Conservation (phyloP, 2,113 vertebrate genomes). For the Callorhinus ursinus region DNA sequence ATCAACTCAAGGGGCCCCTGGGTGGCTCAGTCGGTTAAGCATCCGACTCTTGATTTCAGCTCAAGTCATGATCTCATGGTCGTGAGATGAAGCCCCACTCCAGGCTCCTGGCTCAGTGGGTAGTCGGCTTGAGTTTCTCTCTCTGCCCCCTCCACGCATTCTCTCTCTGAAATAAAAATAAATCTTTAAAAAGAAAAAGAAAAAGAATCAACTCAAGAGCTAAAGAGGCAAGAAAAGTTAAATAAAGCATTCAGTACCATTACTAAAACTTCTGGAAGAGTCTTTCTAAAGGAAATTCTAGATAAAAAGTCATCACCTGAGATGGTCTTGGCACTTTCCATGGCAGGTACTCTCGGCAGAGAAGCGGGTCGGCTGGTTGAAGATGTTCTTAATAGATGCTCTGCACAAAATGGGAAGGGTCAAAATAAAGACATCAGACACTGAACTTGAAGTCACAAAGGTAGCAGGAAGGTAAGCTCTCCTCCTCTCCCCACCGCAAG, state of each 20-base stretch:
- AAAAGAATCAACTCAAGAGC: not conserved
- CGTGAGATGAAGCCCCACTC: not conserved
- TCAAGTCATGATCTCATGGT: not conserved
- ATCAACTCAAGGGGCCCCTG: not conserved
- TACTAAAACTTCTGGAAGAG: not conserved
- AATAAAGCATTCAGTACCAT: not conserved
- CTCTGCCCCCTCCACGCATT: not conserved
- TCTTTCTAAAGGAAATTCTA: not conserved
- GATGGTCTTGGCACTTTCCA: conserved; percentile 93
- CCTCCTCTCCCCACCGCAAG: not conserved
- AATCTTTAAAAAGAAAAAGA: not conserved
- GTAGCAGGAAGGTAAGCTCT: not conserved
- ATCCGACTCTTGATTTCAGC: not conserved
- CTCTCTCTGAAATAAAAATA: not conserved
- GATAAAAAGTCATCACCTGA: conserved; percentile 87
- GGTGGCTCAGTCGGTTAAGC: not conserved
- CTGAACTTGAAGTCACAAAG: not conserved
- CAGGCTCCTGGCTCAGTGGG: not conserved
- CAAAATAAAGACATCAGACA: not conserved
- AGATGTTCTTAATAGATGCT: conserved; percentile 91
- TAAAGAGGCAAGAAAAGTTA: not conserved
- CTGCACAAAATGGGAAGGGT: conserved; percentile 79
- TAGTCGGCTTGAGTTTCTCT: not conserved
- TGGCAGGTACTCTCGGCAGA: conserved; percentile 92
- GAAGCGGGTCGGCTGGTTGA: conserved; percentile 89